Evolutionary conservation across 1,140 invertebrate species (phyloP).

Genomic region (Drosophila yakuba): DNA sequence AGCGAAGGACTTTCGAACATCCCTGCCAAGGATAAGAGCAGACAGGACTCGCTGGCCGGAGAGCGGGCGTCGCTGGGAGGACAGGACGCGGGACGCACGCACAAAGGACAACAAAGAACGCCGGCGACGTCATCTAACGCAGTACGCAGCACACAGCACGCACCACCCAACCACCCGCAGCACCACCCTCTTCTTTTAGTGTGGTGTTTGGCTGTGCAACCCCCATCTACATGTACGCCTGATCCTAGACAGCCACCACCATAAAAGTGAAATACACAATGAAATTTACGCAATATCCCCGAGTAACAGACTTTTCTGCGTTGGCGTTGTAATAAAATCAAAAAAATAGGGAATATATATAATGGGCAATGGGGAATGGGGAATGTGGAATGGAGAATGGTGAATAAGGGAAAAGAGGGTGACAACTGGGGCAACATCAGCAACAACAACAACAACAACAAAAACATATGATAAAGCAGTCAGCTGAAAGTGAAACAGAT

Average conservation of each 20-base stretch:
- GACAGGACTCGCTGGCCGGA: constrained; percentile 6
- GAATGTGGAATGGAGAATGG: constrained; percentile 27
- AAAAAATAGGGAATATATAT: constrained; percentile 59
- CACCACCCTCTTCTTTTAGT: not conserved
- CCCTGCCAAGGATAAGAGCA: constrained; percentile 35
- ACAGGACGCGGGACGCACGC: constrained; percentile 49
- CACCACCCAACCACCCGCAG: constrained; percentile 20
- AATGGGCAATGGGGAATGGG: constrained; percentile 7
- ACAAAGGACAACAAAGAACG: constrained; percentile 74
- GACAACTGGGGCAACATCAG: constrained; percentile 52
- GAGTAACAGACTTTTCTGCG: constrained; percentile 71
- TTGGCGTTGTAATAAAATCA: constrained; percentile 80
- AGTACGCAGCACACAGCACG: constrained; percentile 28
- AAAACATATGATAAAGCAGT: constrained; percentile 57
- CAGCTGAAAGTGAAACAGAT: constrained; percentile 68
- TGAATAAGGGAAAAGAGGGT: constrained; percentile 63
- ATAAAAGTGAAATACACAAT: constrained; percentile 82
- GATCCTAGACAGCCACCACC: constrained; percentile 69
- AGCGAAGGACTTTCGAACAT: constrained; percentile 25
- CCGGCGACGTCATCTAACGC: constrained; percentile 60
- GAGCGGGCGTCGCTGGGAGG: not conserved
- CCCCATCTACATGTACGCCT: constrained; percentile 22
- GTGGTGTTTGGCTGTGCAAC: constrained; percentile 11
- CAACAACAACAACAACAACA: constrained; percentile 34
- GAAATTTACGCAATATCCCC: constrained; percentile 81